Percentiles rank a stretch among this genome's conserved stretches.
Evolutionary conservation across 2,113 vertebrate species (phyloP).

Genomic region (Gymnarchus niloticus): DNA sequence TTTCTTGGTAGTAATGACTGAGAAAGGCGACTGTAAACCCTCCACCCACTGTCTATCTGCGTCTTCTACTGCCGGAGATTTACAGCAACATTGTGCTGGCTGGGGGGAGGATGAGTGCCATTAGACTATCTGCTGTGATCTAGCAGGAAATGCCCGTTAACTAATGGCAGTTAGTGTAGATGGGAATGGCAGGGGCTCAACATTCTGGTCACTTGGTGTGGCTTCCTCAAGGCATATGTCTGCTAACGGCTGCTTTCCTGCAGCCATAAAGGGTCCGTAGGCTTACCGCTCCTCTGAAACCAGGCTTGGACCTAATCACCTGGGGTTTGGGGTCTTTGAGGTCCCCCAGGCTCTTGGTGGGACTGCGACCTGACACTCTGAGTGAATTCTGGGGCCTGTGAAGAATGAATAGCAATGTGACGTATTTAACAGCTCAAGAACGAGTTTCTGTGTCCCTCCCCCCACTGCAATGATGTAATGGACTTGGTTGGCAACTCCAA

Average conservation of each 20-base stretch:
- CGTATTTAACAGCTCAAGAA: not conserved
- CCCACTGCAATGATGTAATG: not conserved
- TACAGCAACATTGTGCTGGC: not conserved
- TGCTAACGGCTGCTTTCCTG: too few relatives aligned
- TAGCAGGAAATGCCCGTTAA: not conserved
- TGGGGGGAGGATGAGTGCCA: not conserved
- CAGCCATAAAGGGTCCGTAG: too few relatives aligned
- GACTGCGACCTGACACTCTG: not conserved
- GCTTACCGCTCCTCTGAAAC: too few relatives aligned
- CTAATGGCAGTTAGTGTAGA: not conserved
- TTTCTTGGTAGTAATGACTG: too few relatives aligned
- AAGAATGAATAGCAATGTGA: constrained; percentile 4
- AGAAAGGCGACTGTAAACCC: not conserved
- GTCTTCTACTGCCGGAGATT: not conserved
- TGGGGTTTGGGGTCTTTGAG: not conserved
- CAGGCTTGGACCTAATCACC: not conserved
- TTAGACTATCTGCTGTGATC: not conserved
- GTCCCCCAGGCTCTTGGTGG: not conserved
- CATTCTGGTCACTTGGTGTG: not conserved
- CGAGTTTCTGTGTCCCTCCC: not conserved
- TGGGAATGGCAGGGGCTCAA: not conserved
- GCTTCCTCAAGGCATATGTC: too few relatives aligned
- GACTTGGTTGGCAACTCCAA: not conserved
- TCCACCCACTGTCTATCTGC: too few relatives aligned
- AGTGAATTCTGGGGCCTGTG: not conserved